phyloP scores from a whole-genome alignment of 2,888 invertebrate species.

The Trissonchulus latispiculum region DNA sequence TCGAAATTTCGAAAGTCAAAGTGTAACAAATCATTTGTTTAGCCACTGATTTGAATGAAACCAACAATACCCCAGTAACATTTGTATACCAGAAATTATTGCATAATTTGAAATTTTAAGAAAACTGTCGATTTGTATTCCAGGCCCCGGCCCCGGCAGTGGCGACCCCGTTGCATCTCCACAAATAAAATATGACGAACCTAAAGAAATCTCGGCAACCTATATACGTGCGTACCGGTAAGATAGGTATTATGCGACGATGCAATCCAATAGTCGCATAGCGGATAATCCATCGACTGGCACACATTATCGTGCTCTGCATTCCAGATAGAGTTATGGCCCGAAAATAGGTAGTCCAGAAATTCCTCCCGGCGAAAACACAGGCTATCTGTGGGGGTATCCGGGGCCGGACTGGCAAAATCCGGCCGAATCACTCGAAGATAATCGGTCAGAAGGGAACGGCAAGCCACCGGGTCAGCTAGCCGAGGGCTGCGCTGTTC shows the following conservation, averaged over 20 bases:
- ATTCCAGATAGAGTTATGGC: slow-evolving; percentile 40
- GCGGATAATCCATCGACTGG: slow-evolving; percentile 34
- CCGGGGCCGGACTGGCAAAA: neutral
- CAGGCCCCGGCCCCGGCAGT: too few species aligned
- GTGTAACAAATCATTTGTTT: too few species aligned
- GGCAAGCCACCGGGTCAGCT: neutral
- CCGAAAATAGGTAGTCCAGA: slow-evolving; percentile 40
- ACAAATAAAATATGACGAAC: too few species aligned
- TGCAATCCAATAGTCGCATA: slow-evolving; percentile 37
- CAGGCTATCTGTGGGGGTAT: neutral
- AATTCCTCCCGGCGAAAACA: slow-evolving; percentile 28
- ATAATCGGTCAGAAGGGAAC: slow-evolving; percentile 4
- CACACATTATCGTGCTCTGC: slow-evolving; percentile 23
- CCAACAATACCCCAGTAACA: too few species aligned
- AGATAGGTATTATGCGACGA: slow-evolving; percentile 37
- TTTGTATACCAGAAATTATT: too few species aligned
- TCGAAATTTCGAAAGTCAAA: too few species aligned
- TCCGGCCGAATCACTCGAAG: neutral
- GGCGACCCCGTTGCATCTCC: too few species aligned
- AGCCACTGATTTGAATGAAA: too few species aligned
- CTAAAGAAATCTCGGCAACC: too few species aligned
- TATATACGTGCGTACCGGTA: too few species aligned
- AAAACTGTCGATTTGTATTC: too few species aligned
- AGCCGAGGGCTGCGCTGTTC: neutral
- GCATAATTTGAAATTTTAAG: too few species aligned